Percentiles rank a stretch among this genome's conserved stretches.
Conservation (phyloP, 1,140 invertebrate genomes). For the Papilio polyxenes region DNA sequence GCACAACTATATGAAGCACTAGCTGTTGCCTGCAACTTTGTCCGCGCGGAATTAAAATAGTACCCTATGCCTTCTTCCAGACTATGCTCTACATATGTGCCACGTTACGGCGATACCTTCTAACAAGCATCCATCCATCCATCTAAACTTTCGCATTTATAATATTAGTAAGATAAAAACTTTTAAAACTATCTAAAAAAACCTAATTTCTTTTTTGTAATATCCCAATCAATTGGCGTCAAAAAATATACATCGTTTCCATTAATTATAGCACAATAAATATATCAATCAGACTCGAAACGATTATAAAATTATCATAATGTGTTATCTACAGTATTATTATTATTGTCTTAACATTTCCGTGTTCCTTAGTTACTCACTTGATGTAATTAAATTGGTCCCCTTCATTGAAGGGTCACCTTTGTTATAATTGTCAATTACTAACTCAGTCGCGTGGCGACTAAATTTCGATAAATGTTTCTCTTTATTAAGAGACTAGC, state of each 20-base stretch:
- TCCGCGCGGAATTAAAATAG: no score
- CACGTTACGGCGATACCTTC: no score
- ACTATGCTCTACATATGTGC: no score
- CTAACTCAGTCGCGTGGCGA: background rate
- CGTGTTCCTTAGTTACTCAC: background rate
- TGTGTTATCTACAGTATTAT: background rate
- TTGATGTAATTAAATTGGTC: slow-evolving; percentile 27
- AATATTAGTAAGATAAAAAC: background rate
- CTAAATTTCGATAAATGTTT: background rate
- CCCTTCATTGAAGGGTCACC: slow-evolving; percentile 21
- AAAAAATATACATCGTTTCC: background rate
- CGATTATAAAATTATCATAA: background rate
- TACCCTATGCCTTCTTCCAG: no score
- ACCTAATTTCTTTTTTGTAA: background rate
- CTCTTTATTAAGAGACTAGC: background rate
- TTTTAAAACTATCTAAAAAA: background rate
- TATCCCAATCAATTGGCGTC: background rate
- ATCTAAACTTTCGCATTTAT: no score
- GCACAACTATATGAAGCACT: background rate
- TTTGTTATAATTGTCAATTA: slow-evolving; percentile 20
- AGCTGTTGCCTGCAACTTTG: no score
- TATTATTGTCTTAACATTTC: background rate
- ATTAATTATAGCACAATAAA: no score
- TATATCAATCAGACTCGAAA: background rate
- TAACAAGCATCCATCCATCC: no score